Base-by-base conservation (phyloP, 2,797 vertebrate genomes). In the Dromococcyx pavoninus region DNA sequence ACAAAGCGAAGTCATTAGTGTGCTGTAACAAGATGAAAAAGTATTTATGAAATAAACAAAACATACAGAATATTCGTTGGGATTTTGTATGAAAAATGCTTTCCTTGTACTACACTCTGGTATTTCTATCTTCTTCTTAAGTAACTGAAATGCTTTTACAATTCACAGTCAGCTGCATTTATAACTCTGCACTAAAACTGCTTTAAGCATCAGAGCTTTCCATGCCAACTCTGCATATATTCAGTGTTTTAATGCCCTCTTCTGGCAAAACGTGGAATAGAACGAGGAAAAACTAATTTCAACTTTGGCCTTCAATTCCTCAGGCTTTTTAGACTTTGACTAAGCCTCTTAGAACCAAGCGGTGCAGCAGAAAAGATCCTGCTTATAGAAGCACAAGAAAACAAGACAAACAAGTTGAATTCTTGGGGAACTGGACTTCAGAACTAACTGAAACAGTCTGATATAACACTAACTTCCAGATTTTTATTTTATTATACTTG, bases 1-100 rank as follows among this genome's bases (percentile, higher is more conserved):
- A 99, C 96, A 99, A 98, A 98, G 99, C 99, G 98, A 99, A 99
- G 98, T 99, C 99, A 92, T 99, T 99, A 96, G 99, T 99, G 97
- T 99, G 99, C 99, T 99, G 98, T 96, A 98, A 98, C 93, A 97
- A 97, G 97, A 98, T 93, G 37, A 98, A 94, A 98, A 96, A 97
- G 82, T 10, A 75, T 57, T 79, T 85, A 94, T 91, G 93, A 79
- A 77, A 91, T 97, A 94, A 73, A 15, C 39, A 64, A 43, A 48
- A 72, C 35, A 61, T 41, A 78, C 16, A 69, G 24, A 73, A 16
- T 8, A 71, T 54, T 41, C 46, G 30, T 16, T 56, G 10, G 13
- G 25, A 56, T 39, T 76, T 32, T 33, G 54, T 9, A 88, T 28
- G 4, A 75, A 65, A 51, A 51, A 35, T 6, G 8, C 53, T 77